Base-by-base conservation (phyloP, 2,113 vertebrate species). In the Fregata magnificens region DNA sequence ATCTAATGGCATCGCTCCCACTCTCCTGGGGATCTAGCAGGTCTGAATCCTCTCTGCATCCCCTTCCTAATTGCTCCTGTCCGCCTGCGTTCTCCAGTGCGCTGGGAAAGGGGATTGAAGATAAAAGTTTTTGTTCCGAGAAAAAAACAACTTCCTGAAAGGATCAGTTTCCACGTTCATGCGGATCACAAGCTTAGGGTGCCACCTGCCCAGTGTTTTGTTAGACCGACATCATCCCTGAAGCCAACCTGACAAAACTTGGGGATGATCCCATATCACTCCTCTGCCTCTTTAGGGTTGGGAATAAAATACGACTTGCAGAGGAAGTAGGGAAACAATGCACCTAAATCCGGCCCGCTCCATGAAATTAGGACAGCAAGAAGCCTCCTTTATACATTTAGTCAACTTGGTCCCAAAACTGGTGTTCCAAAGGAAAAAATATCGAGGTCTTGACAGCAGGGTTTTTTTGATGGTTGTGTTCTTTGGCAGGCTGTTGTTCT, bases 121-220 rank as follows among this genome's bases (percentile, higher is more conserved):
- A 5, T 2, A 11, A 15, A 74, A 83, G 20, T 11, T 78, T 10
- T 40, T 31, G 19, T 52, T 31, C 24, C 8, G 29, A 31, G 29
- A 7, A 47, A n/a, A 19, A 25, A 10, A 21, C 7, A 22, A 7
- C 7, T 82, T 49, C 24, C 36, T 19, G 21, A 8, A 6, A 3
- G 13, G 11, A 17, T 38, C 3, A 0, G 3, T 69, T 78, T 47
- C 32, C 26, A 0, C 2, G 7, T 36, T 22, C 5, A 1, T 0
- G 22, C 12, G 38, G 29, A 29, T 50, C 29, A 21, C 17, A 34
- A 29, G 26, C 17, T 40, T 9, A 25, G 24, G 44, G 36, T 61
- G 34, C 66, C 20, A 22, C 44, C 47, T 59, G 71, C 52, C 47
- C 12, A 3, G 2, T 11, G 45, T 29, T 40, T 9, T 32, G 24